phyloP scores from a whole-genome alignment of 2,797 vertebrate genomes.

The Lacerta agilis region DNA sequence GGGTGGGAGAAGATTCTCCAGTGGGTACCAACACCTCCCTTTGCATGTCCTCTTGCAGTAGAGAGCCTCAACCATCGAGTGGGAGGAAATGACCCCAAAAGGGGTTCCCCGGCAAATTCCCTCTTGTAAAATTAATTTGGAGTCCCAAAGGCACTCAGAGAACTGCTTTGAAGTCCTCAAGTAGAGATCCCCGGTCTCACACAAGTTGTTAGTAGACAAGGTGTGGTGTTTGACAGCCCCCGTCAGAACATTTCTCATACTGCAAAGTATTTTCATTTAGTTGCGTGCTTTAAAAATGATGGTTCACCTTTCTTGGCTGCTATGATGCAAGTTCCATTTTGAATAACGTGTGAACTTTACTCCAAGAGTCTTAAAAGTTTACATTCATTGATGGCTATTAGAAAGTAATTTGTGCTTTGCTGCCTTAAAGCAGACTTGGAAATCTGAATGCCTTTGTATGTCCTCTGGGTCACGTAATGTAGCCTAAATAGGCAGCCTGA shows the following conservation, averaged over 20 bases:
- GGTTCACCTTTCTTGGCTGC: too few relatives aligned
- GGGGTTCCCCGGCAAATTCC: neutral
- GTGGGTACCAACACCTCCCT: neutral
- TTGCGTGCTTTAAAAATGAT: too few relatives aligned
- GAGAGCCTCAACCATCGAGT: neutral
- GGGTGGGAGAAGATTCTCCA: neutral
- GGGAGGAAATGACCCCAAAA: neutral
- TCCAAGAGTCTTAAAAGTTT: too few relatives aligned
- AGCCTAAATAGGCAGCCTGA: neutral
- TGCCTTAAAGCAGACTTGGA: too few relatives aligned
- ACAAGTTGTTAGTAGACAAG: neutral
- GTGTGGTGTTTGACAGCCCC: neutral
- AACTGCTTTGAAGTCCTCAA: neutral
- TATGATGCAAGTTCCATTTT: too few relatives aligned
- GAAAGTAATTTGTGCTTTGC: too few relatives aligned
- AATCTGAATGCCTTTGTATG: neutral
- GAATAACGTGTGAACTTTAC: too few relatives aligned
- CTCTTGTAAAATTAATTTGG: neutral
- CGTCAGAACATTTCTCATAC: neutral
- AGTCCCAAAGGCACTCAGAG: neutral
- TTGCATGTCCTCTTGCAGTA: neutral
- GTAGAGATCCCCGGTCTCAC: neutral
- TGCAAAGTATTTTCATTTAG: neutral
- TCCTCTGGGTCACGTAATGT: neutral
- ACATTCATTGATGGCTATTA: too few relatives aligned